Percentiles rank a stretch among this genome's conserved stretches.
phyloP scores from a whole-genome alignment of 2,797 vertebrate genomes.

The Gorsachius magnificus region DNA sequence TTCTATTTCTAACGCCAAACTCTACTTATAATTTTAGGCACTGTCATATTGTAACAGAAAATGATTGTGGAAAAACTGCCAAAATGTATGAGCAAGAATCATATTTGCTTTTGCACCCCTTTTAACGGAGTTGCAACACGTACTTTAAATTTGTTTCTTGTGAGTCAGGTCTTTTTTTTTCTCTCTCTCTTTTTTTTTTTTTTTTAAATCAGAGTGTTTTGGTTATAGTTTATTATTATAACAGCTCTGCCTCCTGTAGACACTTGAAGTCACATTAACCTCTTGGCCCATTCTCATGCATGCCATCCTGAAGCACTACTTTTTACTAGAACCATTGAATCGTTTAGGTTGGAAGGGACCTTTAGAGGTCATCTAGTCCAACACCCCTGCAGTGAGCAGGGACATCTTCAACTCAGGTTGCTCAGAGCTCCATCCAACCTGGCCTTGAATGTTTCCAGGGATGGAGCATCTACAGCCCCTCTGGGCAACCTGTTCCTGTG shows the following conservation, averaged over 20 bases:
- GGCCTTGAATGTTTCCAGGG: no score
- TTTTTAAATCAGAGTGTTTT: not conserved
- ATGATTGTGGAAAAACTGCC: not conserved
- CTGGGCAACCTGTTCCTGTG: no score
- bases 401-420: no score
- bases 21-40: not conserved
- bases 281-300: not conserved
- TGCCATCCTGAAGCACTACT: not conserved
- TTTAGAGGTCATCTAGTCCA: no score
- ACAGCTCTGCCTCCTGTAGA: not conserved
- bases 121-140: not conserved
- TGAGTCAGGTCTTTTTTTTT: not conserved
- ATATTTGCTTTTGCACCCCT: not conserved
- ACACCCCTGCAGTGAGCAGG: no score
- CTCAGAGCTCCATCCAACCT: no score
- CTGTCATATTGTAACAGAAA: not conserved
- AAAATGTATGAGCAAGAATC: not conserved
- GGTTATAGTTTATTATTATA: not conserved
- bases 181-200: not conserved
- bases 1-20: conserved; percentile 22
- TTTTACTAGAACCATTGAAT: not conserved
- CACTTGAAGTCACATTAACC: not conserved
- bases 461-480: no score
- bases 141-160: not conserved
- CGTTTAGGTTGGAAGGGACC: no score